These are phyloP conservation scores for Perca flavescens DNA, from an alignment of 2,113 vertebrate species.

Conservation along the genomic window DNA sequence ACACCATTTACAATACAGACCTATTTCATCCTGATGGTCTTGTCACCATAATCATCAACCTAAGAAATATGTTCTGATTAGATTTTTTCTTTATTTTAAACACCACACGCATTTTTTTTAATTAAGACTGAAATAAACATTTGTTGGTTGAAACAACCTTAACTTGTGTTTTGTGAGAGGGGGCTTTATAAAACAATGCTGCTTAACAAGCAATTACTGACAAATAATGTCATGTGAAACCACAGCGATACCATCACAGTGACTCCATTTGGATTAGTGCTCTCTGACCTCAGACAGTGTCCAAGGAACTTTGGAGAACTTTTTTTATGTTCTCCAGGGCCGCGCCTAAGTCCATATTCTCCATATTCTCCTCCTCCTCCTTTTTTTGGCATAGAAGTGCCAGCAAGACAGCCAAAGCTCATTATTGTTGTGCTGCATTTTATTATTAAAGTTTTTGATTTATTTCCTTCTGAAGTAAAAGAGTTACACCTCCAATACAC, in stretches of 20 bases:
- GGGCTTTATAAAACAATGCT: constrained; percentile 27
- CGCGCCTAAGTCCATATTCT: too few relatives aligned
- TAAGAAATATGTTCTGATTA: not conserved
- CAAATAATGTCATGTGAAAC: constrained; percentile 38
- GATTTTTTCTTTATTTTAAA: constrained; percentile 6
- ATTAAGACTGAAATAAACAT: not conserved
- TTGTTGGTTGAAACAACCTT: not conserved
- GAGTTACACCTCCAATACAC: not conserved
- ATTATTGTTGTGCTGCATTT: not conserved
- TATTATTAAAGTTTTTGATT: not conserved
- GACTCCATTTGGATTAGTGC: constrained; percentile 32
- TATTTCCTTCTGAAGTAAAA: not conserved
- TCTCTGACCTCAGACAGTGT: constrained; percentile 39
- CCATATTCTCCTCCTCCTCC: not conserved
- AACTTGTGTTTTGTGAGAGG: not conserved
- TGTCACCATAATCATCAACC: not conserved
- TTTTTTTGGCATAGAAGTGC: not conserved
- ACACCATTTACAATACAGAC: not conserved
- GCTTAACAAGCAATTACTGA: constrained; percentile 25
- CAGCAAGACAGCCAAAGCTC: not conserved
- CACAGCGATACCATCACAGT: constrained; percentile 5
- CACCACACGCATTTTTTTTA: not conserved
- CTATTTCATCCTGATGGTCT: not conserved
- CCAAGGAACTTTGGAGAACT: constrained; percentile 12
- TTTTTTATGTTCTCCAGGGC: too few relatives aligned